Percentiles rank a stretch among this genome's conserved stretches.
phyloP scores from a whole-genome alignment of 2,113 vertebrate genomes.

The Percina caprodes region DNA sequence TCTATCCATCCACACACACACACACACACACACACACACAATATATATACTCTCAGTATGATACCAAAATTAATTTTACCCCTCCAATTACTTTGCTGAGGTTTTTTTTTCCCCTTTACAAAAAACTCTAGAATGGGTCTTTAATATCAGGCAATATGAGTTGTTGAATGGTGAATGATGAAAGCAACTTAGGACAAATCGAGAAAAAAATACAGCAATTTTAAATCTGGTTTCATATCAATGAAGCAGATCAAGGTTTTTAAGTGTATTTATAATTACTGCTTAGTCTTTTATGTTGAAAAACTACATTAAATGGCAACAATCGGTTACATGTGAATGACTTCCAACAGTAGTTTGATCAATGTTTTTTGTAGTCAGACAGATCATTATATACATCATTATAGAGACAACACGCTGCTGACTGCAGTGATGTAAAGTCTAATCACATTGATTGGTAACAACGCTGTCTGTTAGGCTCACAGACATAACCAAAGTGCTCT shows the following conservation, averaged over 20 bases:
- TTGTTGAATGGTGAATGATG: not conserved
- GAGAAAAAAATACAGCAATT: not conserved
- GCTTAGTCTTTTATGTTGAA: not conserved
- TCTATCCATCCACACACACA: no score
- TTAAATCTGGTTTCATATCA: not conserved
- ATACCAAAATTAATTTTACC: not conserved
- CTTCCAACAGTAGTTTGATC: not conserved
- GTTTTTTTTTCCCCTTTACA: not conserved
- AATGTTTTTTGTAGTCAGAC: not conserved
- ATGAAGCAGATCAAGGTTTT: not conserved
- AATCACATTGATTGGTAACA: not conserved
- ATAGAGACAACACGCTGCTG: conserved; percentile 3
- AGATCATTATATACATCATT: not conserved
- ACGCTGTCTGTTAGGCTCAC: not conserved
- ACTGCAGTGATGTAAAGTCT: conserved; percentile 7
- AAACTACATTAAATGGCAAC: not conserved
- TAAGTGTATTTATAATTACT: not conserved
- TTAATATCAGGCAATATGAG: not conserved
- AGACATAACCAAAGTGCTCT: conserved; percentile 41
- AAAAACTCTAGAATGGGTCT: not conserved
- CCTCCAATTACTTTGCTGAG: not conserved
- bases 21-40: no score
- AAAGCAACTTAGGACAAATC: not conserved
- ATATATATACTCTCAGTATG: no score
- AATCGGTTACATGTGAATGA: not conserved